Evolutionary conservation across 2,888 invertebrate species (phyloP), one percentile per base, ranked within the genome.

Genomic region (Rotaria sp.): DNA sequence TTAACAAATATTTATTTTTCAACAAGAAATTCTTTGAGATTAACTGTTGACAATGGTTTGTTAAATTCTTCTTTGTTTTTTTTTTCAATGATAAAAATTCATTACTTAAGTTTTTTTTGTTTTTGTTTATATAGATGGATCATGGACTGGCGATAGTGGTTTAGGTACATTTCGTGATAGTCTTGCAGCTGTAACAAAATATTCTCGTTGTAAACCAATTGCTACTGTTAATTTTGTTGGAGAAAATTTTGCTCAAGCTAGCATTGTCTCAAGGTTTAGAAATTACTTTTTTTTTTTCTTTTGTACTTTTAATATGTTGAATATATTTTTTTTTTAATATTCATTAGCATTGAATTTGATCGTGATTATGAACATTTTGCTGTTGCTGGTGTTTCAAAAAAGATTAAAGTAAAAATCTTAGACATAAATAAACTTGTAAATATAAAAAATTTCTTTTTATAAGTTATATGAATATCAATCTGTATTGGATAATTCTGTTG

Each of bases 291-390:
- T 35, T 30, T 8, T 10, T 59, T 59, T 30, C 2, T 26, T 59
- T 26, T 5, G 10, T 7, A 35, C 11, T 3, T 45, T n/a, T 15
- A 21, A 1, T 45, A 13, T 80, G 38, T n/a, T 67, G 1, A 57
- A 2, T 57, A n/a, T 8, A 55, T 55, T 67, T 18, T n/a, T 67
- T 4, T 15, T 67, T 67, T 35, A 4, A 13, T 18, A 7, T n/a
- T n/a, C 1, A n/a, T 67, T n/a, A 80, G 80, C 26, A 80, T 80
- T 88, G 96, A 96, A 91, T 97, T 97, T 92, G 96, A 97, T 91
- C 95, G 96, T 91, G 96, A 97, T 91, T 95, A 95, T 90, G 96
- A 97, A 92, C 95, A 94, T 91, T 96, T 97, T 92, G 96, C 96
- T 0, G 96, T 97, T 88, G 96, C 96, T 57, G 96, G 97, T 5